Base-by-base conservation (phyloP, 2,113 vertebrate genomes). In the Xiphophorus hellerii region DNA sequence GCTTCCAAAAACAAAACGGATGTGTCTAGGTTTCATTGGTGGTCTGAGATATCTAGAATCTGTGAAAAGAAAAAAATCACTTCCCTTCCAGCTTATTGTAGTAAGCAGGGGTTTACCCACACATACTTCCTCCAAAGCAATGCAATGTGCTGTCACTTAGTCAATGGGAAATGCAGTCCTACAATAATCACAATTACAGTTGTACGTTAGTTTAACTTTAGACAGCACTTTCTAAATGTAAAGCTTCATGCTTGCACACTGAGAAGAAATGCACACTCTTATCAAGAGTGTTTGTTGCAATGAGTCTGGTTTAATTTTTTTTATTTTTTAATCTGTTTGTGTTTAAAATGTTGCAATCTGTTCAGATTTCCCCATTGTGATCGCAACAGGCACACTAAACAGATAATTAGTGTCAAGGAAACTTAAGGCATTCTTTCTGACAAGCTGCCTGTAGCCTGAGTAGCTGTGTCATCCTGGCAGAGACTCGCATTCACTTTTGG, bases 381-480 rank as follows among this genome's bases (percentile, higher is more conserved):
- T 75, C 78, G 29, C 77, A 77, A 61, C 69, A 71, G 62, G 76
- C 84, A 61, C 29, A 30, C 71, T 66, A 35, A 74, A 73, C 60
- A 58, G 33, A 84, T 37, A 51, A 80, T 74, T 66, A 64, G 6
- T 80, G 76, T 79, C 62, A 29, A 80, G 69, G 77, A n/a, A 65
- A 63, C 70, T 62, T 1, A 8, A 80, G 73, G 62, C 78, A 62
- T 78, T 80, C 81, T 80, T 65, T 80, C 78, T 69, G 69, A 69
- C 62, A 68, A 84, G 73, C 77, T 86, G 51, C 82, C 86, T 35
- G 44, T 42, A 74, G 77, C 73, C 75, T 85, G 37, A 60, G 84
- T 79, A 70, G 83, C 83, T 79, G 84, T 78, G 82, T 90, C 83
- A 85, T 82, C 81, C 81, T 87, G 84, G 89, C 88, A 89, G 64